A percentile compares a stretch with the other conserved stretches of the same genome.
Conservation (phyloP, 2,113 vertebrate species). For the Craseonycteris thonglongyai region DNA sequence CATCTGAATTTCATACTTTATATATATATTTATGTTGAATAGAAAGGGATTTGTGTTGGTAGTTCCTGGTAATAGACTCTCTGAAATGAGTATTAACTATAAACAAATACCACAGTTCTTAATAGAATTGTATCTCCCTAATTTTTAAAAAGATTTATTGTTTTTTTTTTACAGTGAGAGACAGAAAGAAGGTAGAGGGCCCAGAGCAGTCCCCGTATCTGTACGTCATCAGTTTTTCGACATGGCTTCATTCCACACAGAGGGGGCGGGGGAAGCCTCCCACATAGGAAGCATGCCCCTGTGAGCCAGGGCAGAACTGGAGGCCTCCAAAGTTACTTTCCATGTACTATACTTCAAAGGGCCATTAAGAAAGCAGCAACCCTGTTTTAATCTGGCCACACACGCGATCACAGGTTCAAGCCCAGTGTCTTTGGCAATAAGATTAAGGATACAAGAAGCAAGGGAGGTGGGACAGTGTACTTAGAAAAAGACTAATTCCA, state of each 20-base stretch:
- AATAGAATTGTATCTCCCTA: not conserved
- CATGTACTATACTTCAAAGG: not conserved
- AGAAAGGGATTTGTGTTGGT: not conserved
- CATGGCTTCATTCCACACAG: no score
- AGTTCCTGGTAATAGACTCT: not conserved
- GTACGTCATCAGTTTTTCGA: no score
- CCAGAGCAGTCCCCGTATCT: no score
- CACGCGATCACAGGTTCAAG: not conserved
- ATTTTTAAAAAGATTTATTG: no score
- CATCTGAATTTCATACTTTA: not conserved
- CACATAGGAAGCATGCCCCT: no score
- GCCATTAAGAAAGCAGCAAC: not conserved
- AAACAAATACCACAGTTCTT: not conserved
- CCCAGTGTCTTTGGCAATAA: not conserved
- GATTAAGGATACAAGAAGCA: not conserved
- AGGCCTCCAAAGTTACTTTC: no score
- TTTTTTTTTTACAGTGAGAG: no score
- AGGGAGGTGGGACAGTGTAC: not conserved
- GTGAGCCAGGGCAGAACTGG: no score
- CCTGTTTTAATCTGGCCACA: not conserved
- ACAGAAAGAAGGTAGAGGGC: no score
- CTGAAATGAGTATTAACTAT: not conserved
- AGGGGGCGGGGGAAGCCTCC: no score
- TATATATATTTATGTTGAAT: not conserved
- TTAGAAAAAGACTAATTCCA: not conserved